phyloP scores from a whole-genome alignment of 2,797 vertebrate species.

The Nyctalus aviator region DNA sequence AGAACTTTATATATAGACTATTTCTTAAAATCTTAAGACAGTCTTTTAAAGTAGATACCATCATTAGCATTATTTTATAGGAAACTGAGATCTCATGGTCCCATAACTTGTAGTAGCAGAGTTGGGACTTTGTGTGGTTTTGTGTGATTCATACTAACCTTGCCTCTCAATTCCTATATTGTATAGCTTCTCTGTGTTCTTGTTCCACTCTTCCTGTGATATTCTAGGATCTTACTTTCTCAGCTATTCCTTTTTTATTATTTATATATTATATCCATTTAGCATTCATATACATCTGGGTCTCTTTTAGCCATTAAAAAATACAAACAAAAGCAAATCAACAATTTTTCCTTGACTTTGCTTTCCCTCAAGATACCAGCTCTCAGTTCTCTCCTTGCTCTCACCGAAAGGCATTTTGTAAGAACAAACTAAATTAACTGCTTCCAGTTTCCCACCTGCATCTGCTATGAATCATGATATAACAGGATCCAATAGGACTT shows the following conservation, averaged over 20 bases:
- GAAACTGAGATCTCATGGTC: conserved; percentile 1
- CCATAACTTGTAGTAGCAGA: neutral
- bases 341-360: neutral
- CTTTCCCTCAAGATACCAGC: neutral
- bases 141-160: neutral
- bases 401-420: neutral
- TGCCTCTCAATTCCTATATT: neutral
- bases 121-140: neutral
- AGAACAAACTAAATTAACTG: conserved; percentile 16
- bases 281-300: neutral
- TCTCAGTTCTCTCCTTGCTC: neutral
- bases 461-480: neutral
- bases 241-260: conserved; percentile 15
- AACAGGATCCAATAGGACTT: neutral
- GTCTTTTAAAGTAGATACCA: conserved; percentile 36
- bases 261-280: neutral
- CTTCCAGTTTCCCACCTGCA: neutral
- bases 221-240: conserved; percentile 37
- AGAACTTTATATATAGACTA: neutral
- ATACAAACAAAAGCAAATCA: neutral
- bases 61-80: neutral
- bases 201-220: neutral
- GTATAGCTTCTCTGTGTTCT: neutral
- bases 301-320: conserved; percentile 14
- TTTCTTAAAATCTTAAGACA: neutral